Conservation (phyloP, 1,140 invertebrate species). For the Asobara japonica region DNA sequence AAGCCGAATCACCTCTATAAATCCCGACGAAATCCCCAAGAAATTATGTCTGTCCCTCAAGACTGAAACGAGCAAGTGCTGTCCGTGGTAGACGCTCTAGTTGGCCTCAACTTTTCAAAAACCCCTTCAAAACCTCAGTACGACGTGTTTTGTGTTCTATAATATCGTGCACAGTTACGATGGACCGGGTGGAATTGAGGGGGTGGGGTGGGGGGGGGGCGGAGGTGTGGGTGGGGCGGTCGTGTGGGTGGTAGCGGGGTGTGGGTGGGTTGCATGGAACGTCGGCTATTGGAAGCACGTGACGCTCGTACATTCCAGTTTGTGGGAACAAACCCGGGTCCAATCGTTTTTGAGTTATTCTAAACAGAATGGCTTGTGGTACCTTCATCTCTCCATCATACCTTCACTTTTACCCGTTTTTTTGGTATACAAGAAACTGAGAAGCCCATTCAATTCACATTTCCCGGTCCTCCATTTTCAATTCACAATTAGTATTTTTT, state of each 20-base stretch:
- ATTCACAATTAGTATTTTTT: too few species aligned
- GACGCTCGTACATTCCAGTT: slow-evolving; percentile 51
- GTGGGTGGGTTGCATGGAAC: slow-evolving; percentile 28
- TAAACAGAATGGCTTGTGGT: slow-evolving; percentile 43
- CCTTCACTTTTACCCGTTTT: slow-evolving; percentile 11
- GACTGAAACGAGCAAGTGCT: neutral
- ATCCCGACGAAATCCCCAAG: slow-evolving; percentile 30
- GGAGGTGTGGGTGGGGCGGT: neutral
- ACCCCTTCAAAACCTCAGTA: slow-evolving; percentile 7
- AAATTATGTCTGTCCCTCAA: slow-evolving; percentile 14
- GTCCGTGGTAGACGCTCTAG: neutral
- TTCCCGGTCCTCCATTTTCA: too few species aligned
- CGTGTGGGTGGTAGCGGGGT: too few species aligned
- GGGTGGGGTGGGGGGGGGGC: neutral
- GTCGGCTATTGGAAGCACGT: slow-evolving; percentile 57
- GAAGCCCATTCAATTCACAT: neutral
- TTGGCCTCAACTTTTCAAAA: neutral
- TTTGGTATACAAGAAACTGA: neutral
- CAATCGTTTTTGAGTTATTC: slow-evolving; percentile 64
- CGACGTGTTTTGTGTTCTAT: slow-evolving; percentile 21
- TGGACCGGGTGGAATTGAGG: neutral
- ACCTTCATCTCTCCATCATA: slow-evolving; percentile 25
- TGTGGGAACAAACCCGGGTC: slow-evolving; percentile 43
- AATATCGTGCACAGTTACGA: neutral
- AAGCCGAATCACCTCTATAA: slow-evolving; percentile 50